Conservation (phyloP, 2,113 vertebrate species). For the Loxodonta africana region DNA sequence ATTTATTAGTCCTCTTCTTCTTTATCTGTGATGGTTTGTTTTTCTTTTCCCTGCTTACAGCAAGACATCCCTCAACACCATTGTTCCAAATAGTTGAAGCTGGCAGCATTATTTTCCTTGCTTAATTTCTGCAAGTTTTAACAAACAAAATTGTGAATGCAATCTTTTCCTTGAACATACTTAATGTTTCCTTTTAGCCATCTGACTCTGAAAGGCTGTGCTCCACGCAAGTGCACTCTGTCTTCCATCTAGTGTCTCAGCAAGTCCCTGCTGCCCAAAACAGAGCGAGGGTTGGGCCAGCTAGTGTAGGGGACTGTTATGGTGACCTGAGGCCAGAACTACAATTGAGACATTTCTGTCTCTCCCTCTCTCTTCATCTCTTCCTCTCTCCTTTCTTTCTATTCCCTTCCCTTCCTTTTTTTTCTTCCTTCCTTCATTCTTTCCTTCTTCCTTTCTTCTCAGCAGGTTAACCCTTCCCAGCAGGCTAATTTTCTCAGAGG, state of each 20-base stretch:
- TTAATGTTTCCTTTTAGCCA: conserved; percentile 10
- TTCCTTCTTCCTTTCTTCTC: background rate
- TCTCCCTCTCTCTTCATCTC: background rate
- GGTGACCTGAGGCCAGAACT: too few species aligned
- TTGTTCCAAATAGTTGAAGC: background rate
- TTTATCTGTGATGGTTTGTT: background rate
- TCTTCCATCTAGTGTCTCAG: background rate
- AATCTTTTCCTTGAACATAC: conserved; percentile 20
- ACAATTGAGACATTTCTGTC: background rate
- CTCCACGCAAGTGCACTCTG: background rate
- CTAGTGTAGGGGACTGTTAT: accelerated
- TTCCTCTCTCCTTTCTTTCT: background rate
- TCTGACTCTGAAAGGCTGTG: background rate
- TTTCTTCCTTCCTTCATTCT: background rate
- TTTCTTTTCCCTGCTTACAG: background rate
- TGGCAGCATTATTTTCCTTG: background rate
- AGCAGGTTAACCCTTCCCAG: background rate
- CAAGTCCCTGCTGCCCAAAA: background rate
- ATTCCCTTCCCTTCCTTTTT: too few species aligned
- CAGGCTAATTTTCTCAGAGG: conserved; percentile 9
- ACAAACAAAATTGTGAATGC: conserved; percentile 36
- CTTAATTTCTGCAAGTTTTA: conserved; percentile 47
- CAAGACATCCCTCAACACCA: background rate
- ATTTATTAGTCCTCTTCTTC: background rate
- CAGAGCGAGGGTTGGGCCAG: background rate